Conservation (phyloP, 2,113 vertebrate genomes). For the Leptobrachium leishanense region DNA sequence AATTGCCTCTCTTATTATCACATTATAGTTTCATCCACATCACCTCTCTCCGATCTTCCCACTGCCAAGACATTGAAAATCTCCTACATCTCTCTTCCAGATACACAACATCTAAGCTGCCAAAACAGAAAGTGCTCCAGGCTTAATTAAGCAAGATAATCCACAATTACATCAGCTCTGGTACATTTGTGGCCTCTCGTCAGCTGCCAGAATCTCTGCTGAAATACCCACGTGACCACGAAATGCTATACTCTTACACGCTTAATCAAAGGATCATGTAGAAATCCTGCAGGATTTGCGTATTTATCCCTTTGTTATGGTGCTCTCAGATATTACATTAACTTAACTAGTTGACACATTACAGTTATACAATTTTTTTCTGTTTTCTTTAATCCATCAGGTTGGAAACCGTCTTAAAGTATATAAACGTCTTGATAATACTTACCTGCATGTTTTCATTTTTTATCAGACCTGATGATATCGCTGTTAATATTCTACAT, state of each 20-base stretch:
- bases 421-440: too few species aligned
- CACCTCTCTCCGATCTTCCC: background rate
- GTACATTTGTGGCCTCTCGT: constrained; percentile 39
- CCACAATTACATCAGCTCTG: constrained; percentile 47
- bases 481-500: too few species aligned
- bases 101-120: constrained; percentile 30
- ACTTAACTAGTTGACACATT: constrained; percentile 15
- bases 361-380: background rate
- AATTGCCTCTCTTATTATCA: constrained; percentile 25
- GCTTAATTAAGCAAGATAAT: constrained; percentile 50
- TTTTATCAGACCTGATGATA: too few species aligned
- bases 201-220: constrained; percentile 40
- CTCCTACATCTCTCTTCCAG: constrained; percentile 30
- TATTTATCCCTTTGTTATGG: constrained; percentile 31
- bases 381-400: background rate
- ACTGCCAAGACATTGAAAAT: constrained; percentile 39
- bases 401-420: background rate
- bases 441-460: too few species aligned
- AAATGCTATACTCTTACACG: constrained; percentile 41
- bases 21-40: constrained; percentile 26
- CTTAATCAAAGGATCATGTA: constrained; percentile 45
- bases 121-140: constrained; percentile 41
- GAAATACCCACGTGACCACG: constrained; percentile 25
- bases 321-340: constrained; percentile 27
- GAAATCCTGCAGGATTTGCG: constrained; percentile 35